Conservation (phyloP, 2,113 vertebrate genomes). For the Montifringilla adamsi region DNA sequence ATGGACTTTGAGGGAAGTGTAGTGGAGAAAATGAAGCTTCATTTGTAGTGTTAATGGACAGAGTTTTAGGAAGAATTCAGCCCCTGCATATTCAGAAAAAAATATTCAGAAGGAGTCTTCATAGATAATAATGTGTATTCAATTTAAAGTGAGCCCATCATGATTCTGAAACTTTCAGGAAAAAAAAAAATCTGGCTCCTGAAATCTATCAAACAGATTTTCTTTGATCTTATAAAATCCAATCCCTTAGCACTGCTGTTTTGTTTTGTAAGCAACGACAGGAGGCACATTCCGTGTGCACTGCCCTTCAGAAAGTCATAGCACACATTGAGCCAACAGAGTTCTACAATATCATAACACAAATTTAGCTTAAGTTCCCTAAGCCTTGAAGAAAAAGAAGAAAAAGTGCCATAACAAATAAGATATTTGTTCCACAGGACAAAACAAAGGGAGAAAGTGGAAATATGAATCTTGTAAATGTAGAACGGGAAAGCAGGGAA, state of each 20-base stretch:
- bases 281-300: not conserved
- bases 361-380: not conserved
- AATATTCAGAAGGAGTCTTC: not conserved
- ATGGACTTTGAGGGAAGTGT: not conserved
- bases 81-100: not conserved
- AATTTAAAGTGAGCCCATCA: not conserved
- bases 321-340: not conserved
- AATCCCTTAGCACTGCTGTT: not conserved
- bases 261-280: not conserved
- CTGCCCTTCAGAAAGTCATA: not conserved
- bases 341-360: not conserved
- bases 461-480: not conserved
- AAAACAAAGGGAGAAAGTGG: not conserved
- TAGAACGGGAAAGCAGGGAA: not conserved
- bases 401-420: not conserved
- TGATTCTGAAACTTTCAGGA: not conserved
- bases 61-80: not conserved
- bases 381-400: not conserved
- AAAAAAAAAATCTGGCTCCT: not conserved
- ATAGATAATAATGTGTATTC: not conserved
- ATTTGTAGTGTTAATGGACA: not conserved
- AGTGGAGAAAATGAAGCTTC: not conserved
- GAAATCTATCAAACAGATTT: not conserved
- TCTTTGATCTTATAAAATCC: not conserved
- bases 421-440: not conserved